Percentiles rank a stretch among this genome's conserved stretches.
phyloP scores from a whole-genome alignment of 2,113 vertebrate genomes.

The Hemiscyllium ocellatum region DNA sequence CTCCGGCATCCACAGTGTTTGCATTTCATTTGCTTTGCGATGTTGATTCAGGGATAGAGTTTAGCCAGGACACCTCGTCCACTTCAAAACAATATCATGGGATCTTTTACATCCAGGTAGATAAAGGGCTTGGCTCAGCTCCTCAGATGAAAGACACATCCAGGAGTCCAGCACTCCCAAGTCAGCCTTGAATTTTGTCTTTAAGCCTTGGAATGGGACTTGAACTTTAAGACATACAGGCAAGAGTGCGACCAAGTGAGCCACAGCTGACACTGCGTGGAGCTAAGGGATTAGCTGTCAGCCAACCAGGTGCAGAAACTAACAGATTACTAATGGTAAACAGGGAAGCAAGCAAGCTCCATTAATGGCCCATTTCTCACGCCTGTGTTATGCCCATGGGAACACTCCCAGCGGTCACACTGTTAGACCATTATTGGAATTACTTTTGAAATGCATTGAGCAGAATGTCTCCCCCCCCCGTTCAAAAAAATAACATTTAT shows the following conservation, averaged over 20 bases:
- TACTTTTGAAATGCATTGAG: background rate
- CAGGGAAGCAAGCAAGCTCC: background rate
- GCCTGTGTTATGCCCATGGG: background rate
- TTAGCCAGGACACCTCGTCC: background rate
- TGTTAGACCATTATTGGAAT: background rate
- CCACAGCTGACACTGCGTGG: background rate
- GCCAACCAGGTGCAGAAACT: background rate
- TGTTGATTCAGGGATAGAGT: background rate
- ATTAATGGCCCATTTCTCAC: background rate
- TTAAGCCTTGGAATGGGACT: background rate
- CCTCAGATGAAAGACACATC: background rate
- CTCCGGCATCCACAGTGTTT: too few relatives aligned
- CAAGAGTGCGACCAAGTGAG: background rate
- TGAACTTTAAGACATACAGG: background rate
- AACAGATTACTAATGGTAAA: background rate
- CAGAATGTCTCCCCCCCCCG: background rate
- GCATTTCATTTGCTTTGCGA: background rate
- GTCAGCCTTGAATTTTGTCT: background rate
- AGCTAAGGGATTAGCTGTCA: background rate
- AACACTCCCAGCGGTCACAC: background rate
- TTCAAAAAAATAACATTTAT: background rate
- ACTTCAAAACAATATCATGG: too few relatives aligned
- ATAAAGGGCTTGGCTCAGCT: background rate
- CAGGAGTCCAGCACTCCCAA: too few relatives aligned
- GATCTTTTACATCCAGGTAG: background rate